These are phyloP conservation scores for Yponomeuta malinellus DNA, from an alignment of 2,888 invertebrate genomes.

Conservation along the genomic window DNA sequence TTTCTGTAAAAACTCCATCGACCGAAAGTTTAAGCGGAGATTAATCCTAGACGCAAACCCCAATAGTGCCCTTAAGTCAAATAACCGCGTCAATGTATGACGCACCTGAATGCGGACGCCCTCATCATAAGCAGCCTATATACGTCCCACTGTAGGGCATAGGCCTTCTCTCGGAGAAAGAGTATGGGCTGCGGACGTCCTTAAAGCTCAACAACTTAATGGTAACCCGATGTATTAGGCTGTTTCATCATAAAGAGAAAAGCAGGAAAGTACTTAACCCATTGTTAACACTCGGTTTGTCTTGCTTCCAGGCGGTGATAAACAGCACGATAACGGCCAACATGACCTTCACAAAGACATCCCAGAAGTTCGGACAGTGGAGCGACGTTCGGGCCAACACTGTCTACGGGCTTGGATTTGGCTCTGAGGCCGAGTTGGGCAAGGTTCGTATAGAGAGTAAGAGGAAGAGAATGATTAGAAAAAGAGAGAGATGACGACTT, in stretches of 20 bases:
- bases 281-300: neutral
- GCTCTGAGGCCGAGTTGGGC: conserved; percentile 94
- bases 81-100: conserved; percentile 91
- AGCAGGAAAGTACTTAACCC: no score
- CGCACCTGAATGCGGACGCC: no score
- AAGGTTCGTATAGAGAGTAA: conserved; percentile 76
- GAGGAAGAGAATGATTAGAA: neutral
- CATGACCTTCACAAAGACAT: conserved; percentile 99
- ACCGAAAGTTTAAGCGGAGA: no score
- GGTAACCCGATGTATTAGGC: no score
- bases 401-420: conserved; percentile 97
- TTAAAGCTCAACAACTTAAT: no score
- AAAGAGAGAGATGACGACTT: neutral
- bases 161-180: no score
- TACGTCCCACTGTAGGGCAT: no score
- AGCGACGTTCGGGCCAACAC: conserved; percentile 97
- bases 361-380: conserved; percentile 99
- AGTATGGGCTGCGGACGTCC: no score
- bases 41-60: conserved; percentile 94
- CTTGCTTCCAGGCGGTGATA: conserved; percentile 86
- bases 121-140: no score
- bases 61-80: conserved; percentile 98
- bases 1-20: no score
- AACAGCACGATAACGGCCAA: conserved; percentile 98
- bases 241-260: no score